Conservation (phyloP, 2,113 vertebrate genomes). For the Haemorhous mexicanus region DNA sequence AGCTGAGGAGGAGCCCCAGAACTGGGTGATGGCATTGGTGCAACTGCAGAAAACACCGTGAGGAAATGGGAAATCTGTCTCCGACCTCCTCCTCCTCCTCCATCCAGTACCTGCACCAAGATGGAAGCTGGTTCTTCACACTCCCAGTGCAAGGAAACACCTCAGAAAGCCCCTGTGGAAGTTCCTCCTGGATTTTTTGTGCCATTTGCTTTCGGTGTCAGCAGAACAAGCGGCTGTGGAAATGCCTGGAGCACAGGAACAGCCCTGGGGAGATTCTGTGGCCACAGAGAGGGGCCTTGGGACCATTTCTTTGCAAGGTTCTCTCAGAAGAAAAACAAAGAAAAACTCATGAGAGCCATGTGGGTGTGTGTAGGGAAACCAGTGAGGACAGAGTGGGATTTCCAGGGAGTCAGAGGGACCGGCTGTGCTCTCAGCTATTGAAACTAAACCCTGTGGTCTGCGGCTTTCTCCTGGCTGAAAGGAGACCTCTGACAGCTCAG, state of each 20-base stretch:
- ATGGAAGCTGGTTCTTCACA: neutral
- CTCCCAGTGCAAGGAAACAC: fast-evolving
- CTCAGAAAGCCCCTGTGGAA: neutral
- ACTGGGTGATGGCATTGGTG: neutral
- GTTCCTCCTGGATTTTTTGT: neutral
- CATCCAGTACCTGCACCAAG: neutral
- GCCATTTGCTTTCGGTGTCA: fast-evolving
- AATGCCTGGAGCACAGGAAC: neutral
- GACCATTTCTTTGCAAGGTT: neutral
- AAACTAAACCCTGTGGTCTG: neutral
- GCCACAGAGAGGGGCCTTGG: fast-evolving
- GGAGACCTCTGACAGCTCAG: fast-evolving
- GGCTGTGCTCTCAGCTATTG: fast-evolving
- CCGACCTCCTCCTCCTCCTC: neutral
- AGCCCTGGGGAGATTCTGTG: fast-evolving
- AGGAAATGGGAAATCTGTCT: neutral
- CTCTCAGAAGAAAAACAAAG: neutral
- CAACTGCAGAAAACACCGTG: fast-evolving
- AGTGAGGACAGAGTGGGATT: neutral
- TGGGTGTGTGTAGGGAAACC: fast-evolving
- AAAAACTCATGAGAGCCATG: fast-evolving
- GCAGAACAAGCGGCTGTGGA: neutral
- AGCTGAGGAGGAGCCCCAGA: neutral
- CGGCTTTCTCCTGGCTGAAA: neutral
- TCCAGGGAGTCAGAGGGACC: neutral